A percentile compares a stretch with the other conserved stretches of the same genome.
Evolutionary conservation across 1,140 invertebrate genomes (phyloP).

Genomic region (Drosophila malerkotliana): DNA sequence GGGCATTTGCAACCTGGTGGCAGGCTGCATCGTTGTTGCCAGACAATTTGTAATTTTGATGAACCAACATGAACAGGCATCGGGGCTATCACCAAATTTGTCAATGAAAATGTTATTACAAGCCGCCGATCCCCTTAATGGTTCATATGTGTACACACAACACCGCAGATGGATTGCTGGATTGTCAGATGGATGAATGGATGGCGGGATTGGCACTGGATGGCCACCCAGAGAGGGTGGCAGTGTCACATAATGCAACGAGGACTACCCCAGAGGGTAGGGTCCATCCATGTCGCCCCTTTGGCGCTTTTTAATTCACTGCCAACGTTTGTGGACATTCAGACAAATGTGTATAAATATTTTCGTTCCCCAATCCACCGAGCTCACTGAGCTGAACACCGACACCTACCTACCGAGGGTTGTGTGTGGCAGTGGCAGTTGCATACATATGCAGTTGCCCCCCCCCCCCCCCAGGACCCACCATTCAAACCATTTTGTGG

Average conservation of each 20-base stretch:
- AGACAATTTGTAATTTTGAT: constrained; percentile 67
- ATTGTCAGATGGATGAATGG: constrained; percentile 5
- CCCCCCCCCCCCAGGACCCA: not conserved
- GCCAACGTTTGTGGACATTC: constrained; percentile 41
- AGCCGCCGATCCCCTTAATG: constrained; percentile 66
- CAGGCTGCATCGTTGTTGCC: constrained; percentile 9
- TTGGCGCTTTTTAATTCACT: constrained; percentile 69
- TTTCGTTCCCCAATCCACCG: constrained; percentile 39
- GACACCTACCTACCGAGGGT: constrained; percentile 49
- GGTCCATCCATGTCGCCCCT: constrained; percentile 31
- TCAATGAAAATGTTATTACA: constrained; percentile 78
- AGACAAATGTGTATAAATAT: constrained; percentile 63
- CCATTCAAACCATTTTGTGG: constrained; percentile 32
- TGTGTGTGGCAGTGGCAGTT: constrained; percentile 9
- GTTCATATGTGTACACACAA: constrained; percentile 47
- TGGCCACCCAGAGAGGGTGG: not conserved
- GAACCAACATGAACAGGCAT: constrained; percentile 40
- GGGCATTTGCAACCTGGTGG: not conserved
- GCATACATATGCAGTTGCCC: not conserved
- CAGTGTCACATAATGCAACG: constrained; percentile 17
- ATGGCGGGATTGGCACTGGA: not conserved
- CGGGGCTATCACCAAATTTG: constrained; percentile 64
- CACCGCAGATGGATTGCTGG: constrained; percentile 4
- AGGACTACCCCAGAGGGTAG: constrained; percentile 8
- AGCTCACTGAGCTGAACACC: constrained; percentile 39